These are phyloP conservation scores for Cremastinae sp. DNA, from an alignment of 2,888 invertebrate species.

Conservation along the genomic window DNA sequence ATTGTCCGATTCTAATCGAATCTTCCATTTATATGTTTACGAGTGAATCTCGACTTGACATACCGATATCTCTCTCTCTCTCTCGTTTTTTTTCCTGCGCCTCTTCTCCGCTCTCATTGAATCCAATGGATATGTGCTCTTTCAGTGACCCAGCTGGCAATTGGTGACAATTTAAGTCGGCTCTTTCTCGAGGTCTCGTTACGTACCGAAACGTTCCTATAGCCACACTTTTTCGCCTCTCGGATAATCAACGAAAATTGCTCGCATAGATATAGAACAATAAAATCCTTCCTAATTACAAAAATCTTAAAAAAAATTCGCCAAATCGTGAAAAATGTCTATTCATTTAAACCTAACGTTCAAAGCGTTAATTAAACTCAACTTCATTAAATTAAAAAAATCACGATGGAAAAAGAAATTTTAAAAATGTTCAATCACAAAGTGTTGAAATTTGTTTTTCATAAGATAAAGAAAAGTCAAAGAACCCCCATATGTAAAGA, in stretches of 20 bases:
- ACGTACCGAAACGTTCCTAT: conserved; percentile 38
- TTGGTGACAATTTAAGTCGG: conserved; percentile 60
- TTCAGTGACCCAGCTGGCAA: conserved; percentile 51
- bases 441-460: too few relatives aligned
- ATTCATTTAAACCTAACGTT: too few relatives aligned
- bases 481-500: too few relatives aligned
- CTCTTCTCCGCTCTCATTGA: conserved; percentile 27
- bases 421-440: too few relatives aligned
- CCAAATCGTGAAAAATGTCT: too few relatives aligned
- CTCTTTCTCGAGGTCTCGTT: conserved; percentile 41
- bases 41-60: conserved; percentile 40
- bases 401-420: neutral
- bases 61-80: neutral
- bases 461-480: too few relatives aligned
- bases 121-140: conserved; percentile 19
- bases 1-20: conserved; percentile 54
- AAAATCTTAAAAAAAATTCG: neutral
- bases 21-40: conserved; percentile 25
- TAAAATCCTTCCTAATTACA: neutral
- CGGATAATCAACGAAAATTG: conserved; percentile 30
- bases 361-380: too few relatives aligned
- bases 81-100: neutral
- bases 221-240: conserved; percentile 35
- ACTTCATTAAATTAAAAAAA: too few relatives aligned
- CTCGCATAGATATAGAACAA: neutral